These are phyloP conservation scores for Muscidifurax raptorellus DNA, from an alignment of 1,140 invertebrate genomes.

Conservation along the genomic window DNA sequence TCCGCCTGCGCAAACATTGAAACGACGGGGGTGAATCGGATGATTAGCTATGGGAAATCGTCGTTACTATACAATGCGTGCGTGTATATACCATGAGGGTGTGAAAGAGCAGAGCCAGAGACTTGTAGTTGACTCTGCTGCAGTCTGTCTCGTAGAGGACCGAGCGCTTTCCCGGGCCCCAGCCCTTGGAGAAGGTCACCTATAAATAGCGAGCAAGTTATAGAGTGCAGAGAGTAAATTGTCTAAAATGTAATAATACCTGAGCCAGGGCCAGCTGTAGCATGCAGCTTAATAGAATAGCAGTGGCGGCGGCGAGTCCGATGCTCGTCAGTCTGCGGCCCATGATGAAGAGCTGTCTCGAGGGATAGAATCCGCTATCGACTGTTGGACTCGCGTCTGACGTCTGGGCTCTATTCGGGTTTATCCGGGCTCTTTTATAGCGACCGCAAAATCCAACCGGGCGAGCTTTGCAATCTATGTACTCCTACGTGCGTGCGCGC, in stretches of 20 bases:
- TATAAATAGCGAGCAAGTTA: neutral
- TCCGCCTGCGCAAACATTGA: conserved; percentile 26
- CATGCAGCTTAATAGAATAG: neutral
- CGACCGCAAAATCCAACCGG: neutral
- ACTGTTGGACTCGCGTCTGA: neutral
- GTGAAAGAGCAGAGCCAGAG: conserved; percentile 34
- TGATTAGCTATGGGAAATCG: neutral
- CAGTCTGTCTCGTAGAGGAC: conserved; percentile 35
- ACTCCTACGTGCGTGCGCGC: neutral
- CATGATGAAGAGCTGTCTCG: neutral
- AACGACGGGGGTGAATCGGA: neutral
- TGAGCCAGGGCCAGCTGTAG: neutral
- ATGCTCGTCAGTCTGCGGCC: neutral
- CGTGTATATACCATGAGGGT: conserved; percentile 40
- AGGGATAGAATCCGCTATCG: neutral
- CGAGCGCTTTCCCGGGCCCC: conserved; percentile 57
- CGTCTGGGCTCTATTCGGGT: neutral
- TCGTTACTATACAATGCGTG: neutral
- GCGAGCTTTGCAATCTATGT: neutral
- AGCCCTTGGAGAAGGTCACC: conserved; percentile 57
- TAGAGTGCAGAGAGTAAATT: no score
- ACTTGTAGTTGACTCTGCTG: conserved; percentile 22
- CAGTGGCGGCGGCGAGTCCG: neutral
- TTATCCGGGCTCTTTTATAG: conserved; percentile 34
- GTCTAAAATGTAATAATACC: no score